A percentile compares a stretch with the other conserved stretches of the same genome.
phyloP scores from a whole-genome alignment of 2,888 invertebrate genomes.

The Phortica magna region DNA sequence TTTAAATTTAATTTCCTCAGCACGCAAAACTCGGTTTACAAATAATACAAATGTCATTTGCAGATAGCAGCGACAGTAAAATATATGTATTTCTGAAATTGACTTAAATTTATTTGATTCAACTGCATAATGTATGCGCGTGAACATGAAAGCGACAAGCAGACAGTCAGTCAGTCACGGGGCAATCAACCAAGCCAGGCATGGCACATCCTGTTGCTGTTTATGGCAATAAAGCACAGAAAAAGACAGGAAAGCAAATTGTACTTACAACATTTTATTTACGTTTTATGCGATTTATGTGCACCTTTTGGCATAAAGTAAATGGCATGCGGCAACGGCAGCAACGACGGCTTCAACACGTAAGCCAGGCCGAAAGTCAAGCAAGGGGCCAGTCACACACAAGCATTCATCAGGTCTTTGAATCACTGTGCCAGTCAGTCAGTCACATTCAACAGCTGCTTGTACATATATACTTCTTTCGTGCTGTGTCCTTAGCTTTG shows the following conservation, averaged over 20 bases:
- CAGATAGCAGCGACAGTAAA: background rate
- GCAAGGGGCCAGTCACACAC: background rate
- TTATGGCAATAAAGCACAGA: constrained; percentile 30
- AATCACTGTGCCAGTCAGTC: constrained; percentile 11
- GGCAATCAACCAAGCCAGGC: background rate
- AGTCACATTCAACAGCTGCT: constrained; percentile 25
- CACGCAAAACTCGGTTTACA: too few relatives aligned
- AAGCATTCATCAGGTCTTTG: background rate
- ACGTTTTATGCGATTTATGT: constrained; percentile 64
- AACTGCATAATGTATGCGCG: constrained; percentile 61
- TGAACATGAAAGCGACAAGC: constrained; percentile 46
- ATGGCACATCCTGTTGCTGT: constrained; percentile 46
- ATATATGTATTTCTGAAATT: constrained; percentile 51
- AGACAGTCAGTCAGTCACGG: constrained; percentile 44
- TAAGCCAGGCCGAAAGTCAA: constrained; percentile 8
- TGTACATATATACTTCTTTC: background rate
- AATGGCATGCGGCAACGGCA: constrained; percentile 42
- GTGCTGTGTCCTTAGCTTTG: constrained; percentile 3
- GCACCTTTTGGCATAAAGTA: constrained; percentile 57
- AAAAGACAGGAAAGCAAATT: background rate
- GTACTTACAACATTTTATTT: constrained; percentile 56
- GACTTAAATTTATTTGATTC: constrained; percentile 67
- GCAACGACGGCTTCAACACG: constrained; percentile 51
- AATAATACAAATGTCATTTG: background rate
- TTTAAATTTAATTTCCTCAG: constrained; percentile 15